Evolutionary conservation across 2,797 vertebrate genomes (phyloP), one percentile per base, ranked within the genome.

Genomic region (Phoeniculus purpureus): DNA sequence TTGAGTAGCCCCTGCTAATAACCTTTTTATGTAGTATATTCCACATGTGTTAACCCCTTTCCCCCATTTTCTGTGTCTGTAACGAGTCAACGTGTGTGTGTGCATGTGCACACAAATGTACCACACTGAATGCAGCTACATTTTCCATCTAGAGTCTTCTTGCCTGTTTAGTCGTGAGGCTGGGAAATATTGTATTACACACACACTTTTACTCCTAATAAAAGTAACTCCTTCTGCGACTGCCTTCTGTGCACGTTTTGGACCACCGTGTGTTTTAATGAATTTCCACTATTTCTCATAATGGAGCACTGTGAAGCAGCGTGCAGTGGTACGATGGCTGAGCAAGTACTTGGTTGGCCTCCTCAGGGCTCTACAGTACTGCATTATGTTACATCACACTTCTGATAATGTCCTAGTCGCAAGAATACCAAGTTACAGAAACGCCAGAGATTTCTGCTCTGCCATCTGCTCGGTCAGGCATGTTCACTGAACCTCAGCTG

Each of bases 101-200:
- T 80, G 61, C 65, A 68, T 73, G 23, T n/a, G 58, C 60, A 52
- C 64, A 62, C 48, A 66, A 79, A 34, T 8, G 77, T 47, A 76
- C 60, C 58, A 64, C 71, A 34, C 50, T 65, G 87, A 79, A 82
- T 94, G 92, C 50, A 75, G 92, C 93, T 94, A 96, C 17, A 87
- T 94, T 96, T 96, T 96, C 94, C 96, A 95, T 89, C 86, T 61
- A 55, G 80, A 73, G 80, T 80, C 81, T 72, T 74, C 81, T 89
- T 93, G 61, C 64, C 71, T 54, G 90, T 93, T 89, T 88, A 70
- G 77, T 93, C 88, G 72, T 58, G 62, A 93, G 76, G 43, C 85
- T 94, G 92, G 93, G 94, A 96, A 96, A 96, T 96, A 93, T 93
- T 95, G 93, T 77, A 82, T 96, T 97, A 96, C 89, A 94, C 47